Evolutionary conservation across 2,797 vertebrate species (phyloP).

Genomic region (Oreonectes daqikongensis): DNA sequence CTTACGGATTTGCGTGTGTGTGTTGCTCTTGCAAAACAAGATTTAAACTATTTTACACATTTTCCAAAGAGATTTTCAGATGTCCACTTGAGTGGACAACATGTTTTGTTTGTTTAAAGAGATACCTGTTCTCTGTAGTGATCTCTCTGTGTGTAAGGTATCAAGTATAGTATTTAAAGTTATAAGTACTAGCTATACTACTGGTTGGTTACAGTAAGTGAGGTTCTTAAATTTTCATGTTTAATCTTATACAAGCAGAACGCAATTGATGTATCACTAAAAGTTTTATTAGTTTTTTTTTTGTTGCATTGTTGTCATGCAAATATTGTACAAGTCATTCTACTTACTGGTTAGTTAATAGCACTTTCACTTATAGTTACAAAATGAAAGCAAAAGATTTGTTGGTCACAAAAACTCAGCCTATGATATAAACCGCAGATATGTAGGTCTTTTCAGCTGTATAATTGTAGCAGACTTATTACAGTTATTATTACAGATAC

Average conservation of each 20-base stretch:
- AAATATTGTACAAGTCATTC: neutral
- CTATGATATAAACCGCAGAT: neutral
- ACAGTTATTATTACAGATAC: neutral
- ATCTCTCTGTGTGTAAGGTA: too few relatives aligned
- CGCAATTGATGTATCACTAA: neutral
- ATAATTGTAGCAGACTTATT: neutral
- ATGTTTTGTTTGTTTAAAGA: too few relatives aligned
- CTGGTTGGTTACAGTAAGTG: neutral
- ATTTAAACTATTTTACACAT: too few relatives aligned
- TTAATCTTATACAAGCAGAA: neutral
- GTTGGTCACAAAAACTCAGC: neutral
- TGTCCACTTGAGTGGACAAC: too few relatives aligned
- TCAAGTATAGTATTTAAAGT: too few relatives aligned
- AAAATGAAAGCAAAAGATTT: slow-evolving; percentile 1
- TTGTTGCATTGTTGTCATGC: neutral
- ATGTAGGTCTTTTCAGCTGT: neutral
- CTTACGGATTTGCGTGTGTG: too few relatives aligned
- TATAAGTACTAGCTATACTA: neutral
- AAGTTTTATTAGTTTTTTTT: too few relatives aligned
- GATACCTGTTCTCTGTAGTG: too few relatives aligned
- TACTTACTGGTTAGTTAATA: neutral
- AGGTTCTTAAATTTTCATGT: neutral
- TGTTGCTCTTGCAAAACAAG: too few relatives aligned
- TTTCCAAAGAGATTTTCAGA: too few relatives aligned
- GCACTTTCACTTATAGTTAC: neutral